Base-by-base conservation (phyloP, 2,113 vertebrate species). In the Asarcornis scutulata region DNA sequence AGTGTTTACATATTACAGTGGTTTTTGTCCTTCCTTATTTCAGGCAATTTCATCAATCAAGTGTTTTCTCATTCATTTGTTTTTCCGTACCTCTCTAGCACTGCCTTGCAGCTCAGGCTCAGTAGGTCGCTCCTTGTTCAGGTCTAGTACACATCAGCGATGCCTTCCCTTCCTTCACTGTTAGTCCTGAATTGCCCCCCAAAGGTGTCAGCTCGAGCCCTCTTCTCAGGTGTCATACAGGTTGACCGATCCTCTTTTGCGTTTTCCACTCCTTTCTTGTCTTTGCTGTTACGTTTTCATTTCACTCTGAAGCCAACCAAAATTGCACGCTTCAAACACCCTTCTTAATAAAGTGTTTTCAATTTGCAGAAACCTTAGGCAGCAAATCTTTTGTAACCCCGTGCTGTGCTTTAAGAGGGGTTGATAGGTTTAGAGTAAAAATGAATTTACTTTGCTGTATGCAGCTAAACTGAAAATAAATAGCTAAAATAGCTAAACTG, bases 171-270 rank as follows among this genome's bases (percentile, higher is more conserved):
- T 25, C 67, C 21, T 27, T 40, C 48, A 17, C 38, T 3, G 1
- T 2, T 71, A 55, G 44, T 11, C 74, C 62, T 1, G 13, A 48
- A 27, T 16, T 15, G 22, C 50, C 63, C 67, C 21, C 53, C 32
- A 5, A 2, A 4, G 7, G 8, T 1, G 2, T 38, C 59, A 4
- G 2, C 48, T 56, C 5, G 1, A 25, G 11, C 17, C 64, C 46
- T 80, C 0, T 0, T 17, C 52, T 63, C 31, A 17, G 21, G 36
- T 21, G 6, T 29, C 0, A 0, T 4, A 2, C 55, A 64, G 29
- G 13, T 44, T 0, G 0, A 25, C 13, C 55, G 36, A 36, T n/a
- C 38, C 38, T 62, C 16, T 77, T 63, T n/a, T 78, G 58, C 15
- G 9, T 32, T 20, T 85, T 56, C 46, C 56, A 94, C 36, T 18